phyloP scores from a whole-genome alignment of 2,797 vertebrate species.

The Myoxocephalus aenaeus region DNA sequence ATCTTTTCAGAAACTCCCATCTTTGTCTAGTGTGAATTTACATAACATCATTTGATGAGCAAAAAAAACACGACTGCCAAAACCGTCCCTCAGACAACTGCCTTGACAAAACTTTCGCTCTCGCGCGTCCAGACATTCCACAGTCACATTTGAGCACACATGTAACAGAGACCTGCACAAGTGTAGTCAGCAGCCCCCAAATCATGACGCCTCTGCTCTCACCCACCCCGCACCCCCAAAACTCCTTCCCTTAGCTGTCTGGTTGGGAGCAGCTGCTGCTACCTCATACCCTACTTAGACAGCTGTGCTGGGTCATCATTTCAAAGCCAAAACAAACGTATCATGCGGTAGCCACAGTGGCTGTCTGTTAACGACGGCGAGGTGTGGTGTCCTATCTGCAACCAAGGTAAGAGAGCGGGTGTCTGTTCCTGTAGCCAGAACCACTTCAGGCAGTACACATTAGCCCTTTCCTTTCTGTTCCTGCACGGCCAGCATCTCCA shows the following conservation, averaged over 20 bases:
- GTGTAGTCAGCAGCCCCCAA: slow-evolving; percentile 75
- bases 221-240: neutral
- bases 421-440: slow-evolving; percentile 10
- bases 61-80: neutral
- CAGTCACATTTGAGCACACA: slow-evolving; percentile 55
- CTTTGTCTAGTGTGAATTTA: slow-evolving; percentile 43
- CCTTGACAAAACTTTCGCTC: slow-evolving; percentile 39
- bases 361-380: slow-evolving; percentile 63
- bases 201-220: slow-evolving; percentile 49
- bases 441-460: slow-evolving; percentile 29
- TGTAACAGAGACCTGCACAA: slow-evolving; percentile 68
- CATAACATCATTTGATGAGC: slow-evolving; percentile 41
- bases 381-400: slow-evolving; percentile 31
- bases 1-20: slow-evolving; percentile 51
- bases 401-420: slow-evolving; percentile 14
- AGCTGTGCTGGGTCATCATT: slow-evolving; percentile 84
- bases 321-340: slow-evolving; percentile 80
- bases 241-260: slow-evolving; percentile 64
- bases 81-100: slow-evolving; percentile 29
- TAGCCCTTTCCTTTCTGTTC: slow-evolving; percentile 19
- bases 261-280: slow-evolving; percentile 84
- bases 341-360: slow-evolving; percentile 61
- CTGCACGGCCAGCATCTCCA: slow-evolving; percentile 49
- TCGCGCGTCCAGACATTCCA: slow-evolving; percentile 58
- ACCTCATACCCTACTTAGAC: slow-evolving; percentile 81